Base-by-base conservation (phyloP, 2,888 invertebrate species). In the Pardosa pseudoannulata region DNA sequence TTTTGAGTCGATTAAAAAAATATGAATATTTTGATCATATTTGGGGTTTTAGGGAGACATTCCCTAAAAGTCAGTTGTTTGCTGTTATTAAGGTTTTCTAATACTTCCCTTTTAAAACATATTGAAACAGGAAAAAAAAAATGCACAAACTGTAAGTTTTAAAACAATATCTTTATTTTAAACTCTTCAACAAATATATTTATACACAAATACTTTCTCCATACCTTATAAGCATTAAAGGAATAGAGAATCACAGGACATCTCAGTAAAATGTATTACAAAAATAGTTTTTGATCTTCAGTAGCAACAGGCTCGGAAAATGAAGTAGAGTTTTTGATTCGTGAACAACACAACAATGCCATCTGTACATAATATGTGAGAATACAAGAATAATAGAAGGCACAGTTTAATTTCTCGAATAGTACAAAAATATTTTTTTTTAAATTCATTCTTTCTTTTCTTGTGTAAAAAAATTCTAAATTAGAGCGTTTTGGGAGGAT, bases 111-210 rank as follows among this genome's bases (percentile, higher is more conserved):
- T n/a, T n/a, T n/a, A n/a, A n/a, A n/a, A n/a, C n/a, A n/a, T n/a
- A n/a, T n/a, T n/a, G n/a, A n/a, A n/a, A n/a, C n/a, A n/a, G n/a
- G n/a, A n/a, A n/a, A n/a, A n/a, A 50, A 50, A 16, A 50, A 6
- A 50, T 19, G 3, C 16, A 50, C 2, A 0, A 50, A 50, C 6
- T 16, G 1, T 5, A 3, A 27, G 23, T 46, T 70, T 39, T 27
- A 81, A 56, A 81, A 81, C 81, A 81, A 75, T 81, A 81, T 70
- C 73, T 81, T 81, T 81, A 81, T 75, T 81, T 80, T 41, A 74
- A 81, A 81, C 67, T 81, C 46, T 81, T 32, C 28, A 74, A 81
- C 74, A 68, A 81, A 56, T 50, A 74, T 31, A 36, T 31, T 36
- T 67, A 19, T 67, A 36, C 64, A 65, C 19, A 32, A 62, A 39